These are phyloP conservation scores for Egretta garzetta DNA, from an alignment of 2,113 vertebrate genomes.

Conservation along the genomic window DNA sequence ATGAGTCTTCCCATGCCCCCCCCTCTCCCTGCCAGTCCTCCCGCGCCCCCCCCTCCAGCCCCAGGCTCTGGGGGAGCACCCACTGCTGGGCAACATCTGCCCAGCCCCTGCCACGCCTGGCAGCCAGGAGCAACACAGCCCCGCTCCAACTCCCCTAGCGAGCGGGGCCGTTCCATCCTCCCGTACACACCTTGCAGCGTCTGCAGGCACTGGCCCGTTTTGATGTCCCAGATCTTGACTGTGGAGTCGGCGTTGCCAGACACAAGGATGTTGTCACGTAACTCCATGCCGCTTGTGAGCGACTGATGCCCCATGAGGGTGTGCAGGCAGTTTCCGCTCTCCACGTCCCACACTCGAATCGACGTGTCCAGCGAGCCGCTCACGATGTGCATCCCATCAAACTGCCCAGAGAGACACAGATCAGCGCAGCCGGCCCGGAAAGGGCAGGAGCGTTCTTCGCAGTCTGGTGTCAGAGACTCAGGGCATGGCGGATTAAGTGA, in stretches of 20 bases:
- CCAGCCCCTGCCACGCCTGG: rapidly evolving
- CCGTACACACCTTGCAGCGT: slow-evolving; percentile 60
- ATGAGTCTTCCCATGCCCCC: not conserved
- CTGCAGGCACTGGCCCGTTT: slow-evolving; percentile 71
- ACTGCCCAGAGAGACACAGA: not conserved
- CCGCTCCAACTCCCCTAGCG: not conserved
- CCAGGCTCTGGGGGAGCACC: not conserved
- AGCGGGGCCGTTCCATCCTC: not conserved
- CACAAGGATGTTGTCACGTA: slow-evolving; percentile 68
- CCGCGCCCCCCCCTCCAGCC: not conserved
- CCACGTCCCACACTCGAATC: slow-evolving; percentile 68
- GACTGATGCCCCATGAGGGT: slow-evolving; percentile 73
- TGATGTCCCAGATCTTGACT: slow-evolving; percentile 76
- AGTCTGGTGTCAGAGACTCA: too few relatives aligned
- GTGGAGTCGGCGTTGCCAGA: slow-evolving; percentile 71
- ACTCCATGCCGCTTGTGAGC: slow-evolving; percentile 67
- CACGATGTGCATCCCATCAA: slow-evolving; percentile 66
- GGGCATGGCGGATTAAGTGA: not conserved
- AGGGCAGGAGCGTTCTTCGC: not conserved
- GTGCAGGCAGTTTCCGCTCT: slow-evolving; percentile 71
- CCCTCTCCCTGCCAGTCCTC: not conserved
- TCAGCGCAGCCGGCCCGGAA: not conserved
- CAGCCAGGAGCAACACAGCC: not conserved
- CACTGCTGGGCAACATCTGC: not conserved
- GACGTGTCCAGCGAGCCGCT: slow-evolving; percentile 71